phyloP scores from a whole-genome alignment of 2,888 invertebrate species.

The Polietes domitor region DNA sequence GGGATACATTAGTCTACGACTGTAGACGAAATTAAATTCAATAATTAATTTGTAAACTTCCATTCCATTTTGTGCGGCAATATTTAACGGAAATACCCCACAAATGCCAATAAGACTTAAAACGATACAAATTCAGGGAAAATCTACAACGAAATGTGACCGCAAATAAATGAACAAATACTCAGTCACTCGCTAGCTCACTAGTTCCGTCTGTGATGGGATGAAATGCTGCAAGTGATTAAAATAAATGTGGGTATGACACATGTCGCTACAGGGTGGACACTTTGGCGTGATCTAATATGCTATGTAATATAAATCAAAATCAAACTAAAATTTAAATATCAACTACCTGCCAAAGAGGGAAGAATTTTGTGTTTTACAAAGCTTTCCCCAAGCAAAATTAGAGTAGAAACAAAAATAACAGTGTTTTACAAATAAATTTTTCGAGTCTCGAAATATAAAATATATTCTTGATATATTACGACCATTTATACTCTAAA shows the following conservation, averaged over 20 bases:
- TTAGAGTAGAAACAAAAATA: no score
- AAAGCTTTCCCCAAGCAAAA: no score
- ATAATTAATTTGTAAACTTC: constrained; percentile 1
- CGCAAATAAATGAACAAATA: constrained; percentile 25
- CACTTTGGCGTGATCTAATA: no score
- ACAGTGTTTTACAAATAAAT: no score
- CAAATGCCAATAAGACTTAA: constrained; percentile 6
- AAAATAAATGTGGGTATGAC: background rate
- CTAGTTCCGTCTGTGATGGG: background rate
- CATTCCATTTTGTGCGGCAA: background rate
- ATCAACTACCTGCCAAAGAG: no score
- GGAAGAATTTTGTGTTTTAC: no score
- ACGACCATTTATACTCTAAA: no score
- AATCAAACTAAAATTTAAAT: no score
- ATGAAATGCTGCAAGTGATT: constrained; percentile 11
- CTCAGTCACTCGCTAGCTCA: background rate
- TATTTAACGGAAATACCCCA: constrained; percentile 2
- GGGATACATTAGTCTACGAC: background rate
- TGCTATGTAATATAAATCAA: no score
- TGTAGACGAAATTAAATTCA: background rate
- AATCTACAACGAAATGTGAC: background rate
- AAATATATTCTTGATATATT: no score
- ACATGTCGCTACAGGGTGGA: background rate
- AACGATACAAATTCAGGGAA: background rate
- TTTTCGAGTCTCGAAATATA: no score